phyloP scores from a whole-genome alignment of 2,113 vertebrate species.

The Taxidea taxus region DNA sequence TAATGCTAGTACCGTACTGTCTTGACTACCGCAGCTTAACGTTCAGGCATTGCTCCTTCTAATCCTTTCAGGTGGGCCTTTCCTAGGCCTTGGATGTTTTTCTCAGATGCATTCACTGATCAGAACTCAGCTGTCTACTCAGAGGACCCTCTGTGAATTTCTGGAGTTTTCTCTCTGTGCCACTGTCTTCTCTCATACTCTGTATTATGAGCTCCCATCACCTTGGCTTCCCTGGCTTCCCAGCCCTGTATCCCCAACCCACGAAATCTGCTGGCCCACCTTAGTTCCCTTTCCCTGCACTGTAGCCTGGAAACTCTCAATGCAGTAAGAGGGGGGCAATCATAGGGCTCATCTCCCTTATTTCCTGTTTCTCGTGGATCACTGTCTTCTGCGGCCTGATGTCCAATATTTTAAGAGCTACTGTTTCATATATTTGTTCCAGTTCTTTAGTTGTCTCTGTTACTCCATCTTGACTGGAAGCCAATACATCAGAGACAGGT shows the following conservation, averaged over 20 bases:
- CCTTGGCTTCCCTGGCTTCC: not conserved
- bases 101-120: not conserved
- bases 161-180: not conserved
- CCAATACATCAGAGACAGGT: not conserved
- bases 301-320: not conserved
- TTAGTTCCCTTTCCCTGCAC: too few relatives aligned
- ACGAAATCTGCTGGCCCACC: not conserved
- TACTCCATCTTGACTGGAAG: not conserved
- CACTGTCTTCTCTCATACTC: not conserved
- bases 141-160: not conserved
- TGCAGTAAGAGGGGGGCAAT: not conserved
- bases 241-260: not conserved
- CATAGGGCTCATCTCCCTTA: not conserved
- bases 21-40: not conserved
- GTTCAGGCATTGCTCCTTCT: not conserved
- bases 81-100: not conserved
- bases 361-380: not conserved
- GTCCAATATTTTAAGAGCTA: not conserved
- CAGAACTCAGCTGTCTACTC: not conserved
- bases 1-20: not conserved
- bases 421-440: not conserved
- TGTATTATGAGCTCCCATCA: not conserved
- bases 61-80: not conserved
- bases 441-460: not conserved
- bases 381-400: not conserved